A percentile compares a stretch with the other conserved stretches of the same genome.
phyloP scores from a whole-genome alignment of 2,888 invertebrate species.

The Polydesmus complanatus region DNA sequence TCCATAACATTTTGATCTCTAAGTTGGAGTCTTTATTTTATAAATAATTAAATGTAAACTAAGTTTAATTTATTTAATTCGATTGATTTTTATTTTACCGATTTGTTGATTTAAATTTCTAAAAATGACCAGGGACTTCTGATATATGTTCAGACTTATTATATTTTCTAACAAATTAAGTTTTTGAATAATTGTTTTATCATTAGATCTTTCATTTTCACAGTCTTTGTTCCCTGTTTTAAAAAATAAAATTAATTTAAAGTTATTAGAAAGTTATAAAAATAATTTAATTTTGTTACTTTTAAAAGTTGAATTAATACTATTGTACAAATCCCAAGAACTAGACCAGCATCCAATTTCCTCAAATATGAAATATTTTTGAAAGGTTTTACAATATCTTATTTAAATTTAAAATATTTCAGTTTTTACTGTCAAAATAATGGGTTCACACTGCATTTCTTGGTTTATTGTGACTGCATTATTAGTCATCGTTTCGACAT shows the following conservation, averaged over 20 bases:
- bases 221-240: too few species aligned
- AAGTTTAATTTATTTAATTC: neutral
- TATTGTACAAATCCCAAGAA: constrained; percentile 10
- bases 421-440: neutral
- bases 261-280: neutral
- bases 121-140: neutral
- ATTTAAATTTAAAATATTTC: neutral
- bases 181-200: neutral
- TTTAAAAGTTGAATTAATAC: neutral
- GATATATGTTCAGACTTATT: constrained; percentile 11
- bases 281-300: neutral
- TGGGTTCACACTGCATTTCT: constrained; percentile 1
- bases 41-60: neutral
- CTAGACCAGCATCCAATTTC: constrained; percentile 3
- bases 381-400: neutral
- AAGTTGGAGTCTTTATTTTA: neutral
- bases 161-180: constrained; percentile 11
- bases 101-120: neutral
- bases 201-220: neutral
- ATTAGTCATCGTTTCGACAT: neutral
- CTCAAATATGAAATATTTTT: constrained; percentile 1
- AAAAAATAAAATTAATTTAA: neutral
- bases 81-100: constrained; percentile 2
- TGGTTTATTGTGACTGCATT: neutral
- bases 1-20: constrained; percentile 4